Percentiles rank a stretch among this genome's conserved stretches.
Conservation (phyloP, 2,797 vertebrate species). For the Thamnophis elegans region DNA sequence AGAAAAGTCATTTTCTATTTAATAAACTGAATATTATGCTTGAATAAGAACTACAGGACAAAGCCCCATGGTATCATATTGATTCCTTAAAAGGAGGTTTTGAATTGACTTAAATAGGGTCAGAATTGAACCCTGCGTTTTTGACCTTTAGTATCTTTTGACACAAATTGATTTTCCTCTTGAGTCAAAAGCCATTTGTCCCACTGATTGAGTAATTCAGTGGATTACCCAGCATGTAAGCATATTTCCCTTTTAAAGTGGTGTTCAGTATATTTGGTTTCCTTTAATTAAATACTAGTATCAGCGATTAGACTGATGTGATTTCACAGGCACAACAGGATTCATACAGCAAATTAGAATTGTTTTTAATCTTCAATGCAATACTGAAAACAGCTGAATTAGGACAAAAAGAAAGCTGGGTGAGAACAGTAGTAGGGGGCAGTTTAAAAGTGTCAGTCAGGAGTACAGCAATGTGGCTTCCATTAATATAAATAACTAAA, state of each 20-base stretch:
- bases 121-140: conserved; percentile 16
- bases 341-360: conserved; percentile 25
- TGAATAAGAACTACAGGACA: conserved; percentile 8
- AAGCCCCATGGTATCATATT: background rate
- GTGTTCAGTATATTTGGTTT: background rate
- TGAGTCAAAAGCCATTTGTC: conserved; percentile 8
- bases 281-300: conserved; percentile 40
- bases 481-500: conserved; percentile 53
- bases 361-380: conserved; percentile 28
- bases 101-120: conserved; percentile 22
- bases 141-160: background rate
- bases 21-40: background rate
- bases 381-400: conserved; percentile 47
- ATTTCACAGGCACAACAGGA: conserved; percentile 45
- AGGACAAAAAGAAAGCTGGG: background rate
- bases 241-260: conserved; percentile 12
- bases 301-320: conserved; percentile 18
- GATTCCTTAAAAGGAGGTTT: conserved; percentile 25
- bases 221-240: conserved; percentile 1
- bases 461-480: conserved; percentile 25
- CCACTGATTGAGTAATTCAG: conserved; percentile 20
- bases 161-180: background rate
- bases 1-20: background rate
- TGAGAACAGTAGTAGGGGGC: conserved; percentile 5
- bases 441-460: conserved; percentile 21